Base-by-base conservation (phyloP, 1,140 invertebrate species). In the Arctopsyche grandis region DNA sequence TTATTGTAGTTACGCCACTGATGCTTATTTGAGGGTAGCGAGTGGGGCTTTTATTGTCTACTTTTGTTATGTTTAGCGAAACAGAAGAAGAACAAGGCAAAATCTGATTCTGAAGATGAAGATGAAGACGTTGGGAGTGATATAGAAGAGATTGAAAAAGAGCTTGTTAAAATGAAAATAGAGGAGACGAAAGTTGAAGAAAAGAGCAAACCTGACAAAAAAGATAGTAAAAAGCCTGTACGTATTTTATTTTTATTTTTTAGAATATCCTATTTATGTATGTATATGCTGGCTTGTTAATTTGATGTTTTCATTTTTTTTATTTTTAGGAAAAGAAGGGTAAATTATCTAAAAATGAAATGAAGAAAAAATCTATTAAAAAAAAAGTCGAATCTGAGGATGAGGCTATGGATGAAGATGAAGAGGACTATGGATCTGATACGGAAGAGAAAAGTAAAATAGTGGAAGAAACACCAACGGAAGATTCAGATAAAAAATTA, bases 401-500 rank as follows among this genome's bases (percentile, higher is more conserved):
- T 56, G 80, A 83, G 63, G 46, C 60, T 14, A 71, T 52, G 9
- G 81, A 83, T n/a, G 79, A 76, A 9, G 69, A 83, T 12, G 84
- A 83, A 12, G 84, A 84, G 71, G 82, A 81, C 29, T 83, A 85
- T 52, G 78, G 82, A 22, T 76, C 83, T 56, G 83, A 81, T 38
- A 81, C 83, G 52, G 73, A 80, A 22, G 56, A 52, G 21, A 29
- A 78, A 69, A 44, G 48, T 43, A 79, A 38, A n/a, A 26, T 38
- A 26, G 70, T 0, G 9, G 66, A 80, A 29, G 66, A 75, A 69
- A 19, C 75, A 0, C 9, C 12, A n/a, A 38, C 81, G 75, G 83
- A n/a, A n/a, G n/a, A n/a, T n/a, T n/a, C 90, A 84, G 83, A 84
- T 14, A 93, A 93, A 85, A 95, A 97, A 87, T 84, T 98, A 60